phyloP scores from a whole-genome alignment of 2,113 vertebrate genomes.

The Okapia johnstoni region DNA sequence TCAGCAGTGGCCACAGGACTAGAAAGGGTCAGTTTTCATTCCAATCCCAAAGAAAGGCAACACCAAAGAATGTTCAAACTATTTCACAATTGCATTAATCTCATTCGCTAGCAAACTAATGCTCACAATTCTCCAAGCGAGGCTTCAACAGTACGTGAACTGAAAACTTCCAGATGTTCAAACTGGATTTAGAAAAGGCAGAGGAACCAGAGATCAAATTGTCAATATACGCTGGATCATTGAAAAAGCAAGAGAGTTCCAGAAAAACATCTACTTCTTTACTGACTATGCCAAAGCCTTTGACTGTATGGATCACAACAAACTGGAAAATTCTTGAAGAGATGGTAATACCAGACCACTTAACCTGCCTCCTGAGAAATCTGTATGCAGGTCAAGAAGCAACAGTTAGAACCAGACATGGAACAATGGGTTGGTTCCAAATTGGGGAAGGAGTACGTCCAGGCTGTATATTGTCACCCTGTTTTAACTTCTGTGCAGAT shows the following conservation, averaged over 20 bases:
- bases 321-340: background rate
- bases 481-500: background rate
- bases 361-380: background rate
- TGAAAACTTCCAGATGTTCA: background rate
- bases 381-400: background rate
- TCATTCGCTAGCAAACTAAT: background rate
- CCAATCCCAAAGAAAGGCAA: background rate
- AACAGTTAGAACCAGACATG: background rate
- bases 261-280: background rate
- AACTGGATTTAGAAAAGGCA: background rate
- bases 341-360: background rate
- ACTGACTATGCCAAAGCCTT: background rate
- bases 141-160: background rate
- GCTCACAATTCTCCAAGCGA: background rate
- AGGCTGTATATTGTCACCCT: background rate
- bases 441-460: background rate
- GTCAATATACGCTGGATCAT: background rate
- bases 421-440: background rate
- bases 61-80: background rate
- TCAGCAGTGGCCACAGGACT: background rate
- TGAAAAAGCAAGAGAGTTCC: background rate
- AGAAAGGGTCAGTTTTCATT: background rate
- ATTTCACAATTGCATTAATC: background rate
- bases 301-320: background rate
- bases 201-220: background rate